Percentiles rank a stretch among this genome's conserved stretches.
These are phyloP conservation scores for Iphiclides podalirius DNA, from an alignment of 2,888 invertebrate species.

Conservation along the genomic window DNA sequence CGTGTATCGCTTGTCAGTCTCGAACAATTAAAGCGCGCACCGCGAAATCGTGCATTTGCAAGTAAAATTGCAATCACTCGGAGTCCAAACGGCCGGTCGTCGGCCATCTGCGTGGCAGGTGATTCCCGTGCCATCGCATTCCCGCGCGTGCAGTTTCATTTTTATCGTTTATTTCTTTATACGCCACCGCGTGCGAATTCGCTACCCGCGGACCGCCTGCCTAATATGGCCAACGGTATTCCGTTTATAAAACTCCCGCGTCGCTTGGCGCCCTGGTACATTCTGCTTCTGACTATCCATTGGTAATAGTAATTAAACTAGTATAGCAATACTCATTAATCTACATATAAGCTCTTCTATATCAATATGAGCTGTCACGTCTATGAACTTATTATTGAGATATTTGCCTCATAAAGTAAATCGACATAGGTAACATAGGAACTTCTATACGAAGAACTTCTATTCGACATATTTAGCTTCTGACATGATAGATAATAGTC, in stretches of 20 bases:
- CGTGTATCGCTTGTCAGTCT: background rate
- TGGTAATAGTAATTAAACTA: too few relatives aligned
- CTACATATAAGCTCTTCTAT: too few relatives aligned
- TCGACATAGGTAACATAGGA: too few relatives aligned
- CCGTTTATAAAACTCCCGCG: background rate
- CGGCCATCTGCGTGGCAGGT: constrained; percentile 19
- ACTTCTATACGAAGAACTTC: too few relatives aligned
- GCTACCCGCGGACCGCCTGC: background rate
- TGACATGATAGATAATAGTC: too few relatives aligned
- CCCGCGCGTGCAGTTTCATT: constrained; percentile 7
- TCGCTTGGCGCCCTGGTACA: background rate
- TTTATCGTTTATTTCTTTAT: constrained; percentile 10
- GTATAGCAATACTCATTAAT: too few relatives aligned
- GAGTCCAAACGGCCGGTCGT: background rate
- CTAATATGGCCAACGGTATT: constrained; percentile 2
- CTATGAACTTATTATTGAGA: too few relatives aligned
- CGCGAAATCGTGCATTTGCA: constrained; percentile 7
- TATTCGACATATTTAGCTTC: too few relatives aligned
- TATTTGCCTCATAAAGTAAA: too few relatives aligned
- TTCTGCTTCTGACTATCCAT: background rate
- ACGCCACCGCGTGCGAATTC: constrained; percentile 5
- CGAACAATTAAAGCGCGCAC: background rate
- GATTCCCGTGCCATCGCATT: background rate
- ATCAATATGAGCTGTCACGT: background rate
- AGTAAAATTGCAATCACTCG: constrained; percentile 13